A percentile compares a stretch with the other conserved stretches of the same genome.
phyloP scores from a whole-genome alignment of 2,888 invertebrate genomes.

The Acleris sparsana region DNA sequence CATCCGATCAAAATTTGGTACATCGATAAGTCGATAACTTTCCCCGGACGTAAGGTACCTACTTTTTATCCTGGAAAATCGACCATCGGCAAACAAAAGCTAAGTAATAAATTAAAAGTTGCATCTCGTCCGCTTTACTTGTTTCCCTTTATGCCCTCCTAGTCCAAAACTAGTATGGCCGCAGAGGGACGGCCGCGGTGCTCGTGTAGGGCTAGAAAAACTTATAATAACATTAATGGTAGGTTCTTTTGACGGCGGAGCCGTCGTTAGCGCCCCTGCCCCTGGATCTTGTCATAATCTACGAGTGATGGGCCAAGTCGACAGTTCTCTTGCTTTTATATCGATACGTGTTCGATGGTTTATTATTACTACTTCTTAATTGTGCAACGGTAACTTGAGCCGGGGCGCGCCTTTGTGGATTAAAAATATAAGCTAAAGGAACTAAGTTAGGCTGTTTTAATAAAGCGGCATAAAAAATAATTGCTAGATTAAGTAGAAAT shows the following conservation, averaged over 20 bases:
- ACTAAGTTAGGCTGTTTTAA: no score
- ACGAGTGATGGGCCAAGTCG: conserved; percentile 57
- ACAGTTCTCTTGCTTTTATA: conserved; percentile 32
- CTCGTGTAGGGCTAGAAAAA: conserved; percentile 70
- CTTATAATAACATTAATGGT: conserved; percentile 82
- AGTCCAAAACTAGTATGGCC: conserved; percentile 28
- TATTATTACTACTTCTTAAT: no score
- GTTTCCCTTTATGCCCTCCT: neutral
- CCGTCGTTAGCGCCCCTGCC: conserved; percentile 81
- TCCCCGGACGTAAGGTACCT: no score
- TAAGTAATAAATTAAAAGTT: neutral
- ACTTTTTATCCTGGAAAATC: no score
- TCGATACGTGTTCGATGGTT: no score
- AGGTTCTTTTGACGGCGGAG: conserved; percentile 81
- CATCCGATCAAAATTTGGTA: no score
- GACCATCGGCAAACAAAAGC: neutral
- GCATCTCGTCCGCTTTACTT: neutral
- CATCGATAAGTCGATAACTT: no score
- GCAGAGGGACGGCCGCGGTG: conserved; percentile 39
- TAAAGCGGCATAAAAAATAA: no score
- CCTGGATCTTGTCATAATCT: conserved; percentile 83
- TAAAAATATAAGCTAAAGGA: no score
- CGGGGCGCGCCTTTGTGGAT: no score
- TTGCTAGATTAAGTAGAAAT: no score
- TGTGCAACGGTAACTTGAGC: no score